A percentile compares a stretch with the other conserved stretches of the same genome.
Conservation (phyloP, 2,888 invertebrate genomes). For the Trissolcus japonicus region DNA sequence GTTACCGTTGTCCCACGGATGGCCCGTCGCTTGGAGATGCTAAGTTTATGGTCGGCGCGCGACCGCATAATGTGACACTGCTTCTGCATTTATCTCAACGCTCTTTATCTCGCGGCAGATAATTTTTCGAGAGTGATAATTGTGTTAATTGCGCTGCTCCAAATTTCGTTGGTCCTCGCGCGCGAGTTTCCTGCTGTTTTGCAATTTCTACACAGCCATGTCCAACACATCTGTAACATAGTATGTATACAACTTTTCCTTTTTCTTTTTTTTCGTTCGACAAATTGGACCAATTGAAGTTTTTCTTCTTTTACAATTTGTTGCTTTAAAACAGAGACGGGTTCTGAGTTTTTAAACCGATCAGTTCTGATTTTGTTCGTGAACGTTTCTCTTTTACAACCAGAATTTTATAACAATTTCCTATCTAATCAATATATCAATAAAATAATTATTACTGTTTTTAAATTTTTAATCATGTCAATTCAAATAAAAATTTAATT, state of each 20-base stretch:
- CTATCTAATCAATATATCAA: too few relatives aligned
- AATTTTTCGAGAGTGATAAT: constrained; percentile 5
- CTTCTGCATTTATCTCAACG: neutral
- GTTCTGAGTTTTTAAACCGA: too few relatives aligned
- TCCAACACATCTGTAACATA: constrained; percentile 4
- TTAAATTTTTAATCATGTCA: too few relatives aligned
- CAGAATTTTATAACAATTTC: too few relatives aligned
- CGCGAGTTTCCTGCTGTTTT: neutral
- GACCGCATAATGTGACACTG: neutral
- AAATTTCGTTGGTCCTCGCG: constrained; percentile 1
- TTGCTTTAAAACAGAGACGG: too few relatives aligned
- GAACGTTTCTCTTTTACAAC: too few relatives aligned
- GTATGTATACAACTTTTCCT: constrained; percentile 1
- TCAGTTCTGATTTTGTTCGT: too few relatives aligned
- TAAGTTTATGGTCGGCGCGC: constrained; percentile 3
- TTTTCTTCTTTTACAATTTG: neutral
- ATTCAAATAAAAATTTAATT: too few relatives aligned
- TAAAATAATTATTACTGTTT: too few relatives aligned
- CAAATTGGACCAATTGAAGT: neutral
- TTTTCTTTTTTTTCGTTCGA: neutral
- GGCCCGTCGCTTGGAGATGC: constrained; percentile 1
- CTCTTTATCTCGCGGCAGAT: neutral
- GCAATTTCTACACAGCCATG: neutral
- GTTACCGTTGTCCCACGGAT: neutral
- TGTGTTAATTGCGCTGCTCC: neutral